A percentile compares a stretch with the other conserved stretches of the same genome.
phyloP scores from a whole-genome alignment of 53 echinoderm and acorn worm genomes.

The Stichopus horrens region DNA sequence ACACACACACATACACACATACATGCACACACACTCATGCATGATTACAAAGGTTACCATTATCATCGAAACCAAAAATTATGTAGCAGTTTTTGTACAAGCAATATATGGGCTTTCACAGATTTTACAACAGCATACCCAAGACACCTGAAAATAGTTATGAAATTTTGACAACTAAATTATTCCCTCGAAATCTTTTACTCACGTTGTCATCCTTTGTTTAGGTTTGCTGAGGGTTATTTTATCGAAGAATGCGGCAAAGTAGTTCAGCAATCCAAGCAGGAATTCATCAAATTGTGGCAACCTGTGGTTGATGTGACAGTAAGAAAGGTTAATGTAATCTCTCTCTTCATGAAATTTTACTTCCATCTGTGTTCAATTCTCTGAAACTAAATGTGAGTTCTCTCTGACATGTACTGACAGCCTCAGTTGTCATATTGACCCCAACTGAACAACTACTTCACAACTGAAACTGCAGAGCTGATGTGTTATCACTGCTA shows the following conservation, averaged over 20 bases:
- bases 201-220: conserved; percentile 95
- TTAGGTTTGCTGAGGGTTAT: conserved; percentile 84
- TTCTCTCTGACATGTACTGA: too few relatives aligned
- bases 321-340: background rate
- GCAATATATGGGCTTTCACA: too few relatives aligned
- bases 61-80: background rate
- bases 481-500: too few relatives aligned
- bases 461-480: too few relatives aligned
- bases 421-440: too few relatives aligned
- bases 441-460: too few relatives aligned
- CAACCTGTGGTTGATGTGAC: conserved; percentile 47
- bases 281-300: conserved; percentile 97
- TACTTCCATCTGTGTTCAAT: too few relatives aligned
- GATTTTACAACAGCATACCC: too few relatives aligned
- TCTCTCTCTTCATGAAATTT: too few relatives aligned
- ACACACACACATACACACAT: background rate
- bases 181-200: background rate
- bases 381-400: too few relatives aligned
- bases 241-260: conserved; percentile 92
- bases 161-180: background rate
- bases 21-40: background rate
- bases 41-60: too few relatives aligned
- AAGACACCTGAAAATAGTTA: background rate
- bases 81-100: too few relatives aligned
- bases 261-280: conserved; percentile 88